Conservation (phyloP, 2,888 invertebrate species). For the Osmoderma eremita region DNA sequence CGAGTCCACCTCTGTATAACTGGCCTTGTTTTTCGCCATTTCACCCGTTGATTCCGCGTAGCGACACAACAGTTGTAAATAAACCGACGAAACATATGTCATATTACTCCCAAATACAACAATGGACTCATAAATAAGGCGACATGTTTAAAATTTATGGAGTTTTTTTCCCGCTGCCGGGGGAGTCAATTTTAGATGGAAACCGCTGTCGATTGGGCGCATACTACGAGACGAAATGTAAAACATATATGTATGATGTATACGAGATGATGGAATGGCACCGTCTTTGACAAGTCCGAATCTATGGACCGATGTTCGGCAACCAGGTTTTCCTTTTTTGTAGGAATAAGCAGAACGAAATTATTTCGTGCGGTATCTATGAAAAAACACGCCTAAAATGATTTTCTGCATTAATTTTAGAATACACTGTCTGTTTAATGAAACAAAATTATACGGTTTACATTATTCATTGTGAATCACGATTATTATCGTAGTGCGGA, state of each 20-base stretch:
- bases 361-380: no score
- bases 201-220: slow-evolving; percentile 21
- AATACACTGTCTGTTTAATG: no score
- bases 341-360: no score
- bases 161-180: slow-evolving; percentile 36
- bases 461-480: no score
- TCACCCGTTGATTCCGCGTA: neutral
- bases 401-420: no score
- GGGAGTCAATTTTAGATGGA: slow-evolving; percentile 36
- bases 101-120: slow-evolving; percentile 40
- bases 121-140: slow-evolving; percentile 44
- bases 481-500: no score
- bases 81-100: slow-evolving; percentile 42
- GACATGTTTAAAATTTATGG: slow-evolving; percentile 44
- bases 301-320: slow-evolving; percentile 10
- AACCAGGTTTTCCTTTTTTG: no score
- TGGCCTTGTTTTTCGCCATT: no score
- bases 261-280: slow-evolving; percentile 28
- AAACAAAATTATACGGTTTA: no score
- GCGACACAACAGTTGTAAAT: slow-evolving; percentile 44
- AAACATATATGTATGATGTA: slow-evolving; percentile 14
- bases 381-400: no score
- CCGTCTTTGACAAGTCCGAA: slow-evolving; percentile 12
- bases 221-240: slow-evolving; percentile 11
- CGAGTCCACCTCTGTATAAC: neutral